These are phyloP conservation scores for Noctua pronuba DNA, from an alignment of 2,888 invertebrate species.

Conservation along the genomic window DNA sequence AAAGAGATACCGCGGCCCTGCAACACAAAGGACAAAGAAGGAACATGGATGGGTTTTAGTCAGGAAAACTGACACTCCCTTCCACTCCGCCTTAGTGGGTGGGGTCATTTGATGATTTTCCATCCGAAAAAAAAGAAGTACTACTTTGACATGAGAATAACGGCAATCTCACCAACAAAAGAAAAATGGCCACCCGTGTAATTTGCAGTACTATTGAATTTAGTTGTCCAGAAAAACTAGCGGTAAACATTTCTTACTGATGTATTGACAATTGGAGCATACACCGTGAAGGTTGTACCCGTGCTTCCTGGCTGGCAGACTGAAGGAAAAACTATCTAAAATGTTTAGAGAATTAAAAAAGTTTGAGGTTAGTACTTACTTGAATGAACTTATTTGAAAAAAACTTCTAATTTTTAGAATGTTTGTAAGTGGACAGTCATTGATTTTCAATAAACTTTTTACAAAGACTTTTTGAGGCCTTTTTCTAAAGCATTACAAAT, in stretches of 20 bases:
- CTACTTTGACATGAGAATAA: slow-evolving; percentile 12
- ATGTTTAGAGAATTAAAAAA: slow-evolving; percentile 35
- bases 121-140: no score
- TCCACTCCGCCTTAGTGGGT: no score
- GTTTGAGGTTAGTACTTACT: background rate
- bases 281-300: slow-evolving; percentile 61
- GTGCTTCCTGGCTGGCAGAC: slow-evolving; percentile 53
- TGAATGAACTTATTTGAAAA: background rate
- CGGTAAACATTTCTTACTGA: slow-evolving; percentile 52
- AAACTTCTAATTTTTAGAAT: background rate
- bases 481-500: background rate
- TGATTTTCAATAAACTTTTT: slow-evolving; percentile 4
- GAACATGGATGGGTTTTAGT: no score
- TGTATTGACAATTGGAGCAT: slow-evolving; percentile 60
- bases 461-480: background rate
- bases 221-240: slow-evolving; percentile 57
- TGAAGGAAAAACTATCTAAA: slow-evolving; percentile 48
- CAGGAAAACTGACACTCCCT: no score
- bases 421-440: slow-evolving; percentile 7
- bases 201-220: slow-evolving; percentile 51
- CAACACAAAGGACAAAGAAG: no score
- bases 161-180: slow-evolving; percentile 40
- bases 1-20: no score
- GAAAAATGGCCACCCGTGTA: slow-evolving; percentile 38
- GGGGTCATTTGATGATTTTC: no score